A percentile compares a stretch with the other conserved stretches of the same genome.
phyloP scores from a whole-genome alignment of 1,140 invertebrate genomes.

The Pogonomyrmex barbatus region DNA sequence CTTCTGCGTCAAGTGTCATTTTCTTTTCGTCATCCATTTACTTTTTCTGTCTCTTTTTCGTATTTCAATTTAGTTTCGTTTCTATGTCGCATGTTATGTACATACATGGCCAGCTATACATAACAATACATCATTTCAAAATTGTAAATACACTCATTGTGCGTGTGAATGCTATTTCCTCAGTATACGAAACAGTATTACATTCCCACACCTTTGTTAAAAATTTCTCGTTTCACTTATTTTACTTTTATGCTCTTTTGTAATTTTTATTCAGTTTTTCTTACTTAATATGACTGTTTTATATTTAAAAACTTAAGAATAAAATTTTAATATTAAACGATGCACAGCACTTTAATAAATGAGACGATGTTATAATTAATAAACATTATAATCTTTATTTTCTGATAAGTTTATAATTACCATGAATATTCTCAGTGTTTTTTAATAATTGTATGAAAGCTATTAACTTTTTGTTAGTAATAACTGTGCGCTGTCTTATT shows the following conservation, averaged over 20 bases:
- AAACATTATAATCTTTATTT: neutral
- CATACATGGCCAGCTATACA: neutral
- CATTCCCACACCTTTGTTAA: neutral
- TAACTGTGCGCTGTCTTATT: neutral
- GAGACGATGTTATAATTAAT: neutral
- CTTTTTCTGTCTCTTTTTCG: conserved; percentile 46
- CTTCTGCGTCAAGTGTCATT: conserved; percentile 68
- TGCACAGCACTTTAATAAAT: neutral
- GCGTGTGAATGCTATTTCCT: neutral
- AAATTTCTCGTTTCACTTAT: neutral
- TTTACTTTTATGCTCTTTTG: neutral
- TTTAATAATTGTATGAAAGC: neutral
- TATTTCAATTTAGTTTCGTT: neutral
- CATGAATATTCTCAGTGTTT: neutral
- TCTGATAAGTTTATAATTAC: neutral
- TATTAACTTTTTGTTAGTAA: neutral
- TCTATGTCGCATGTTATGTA: conserved; percentile 29
- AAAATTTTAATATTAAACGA: neutral
- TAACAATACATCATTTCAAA: conserved; percentile 50
- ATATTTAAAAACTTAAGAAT: neutral
- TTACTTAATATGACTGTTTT: neutral
- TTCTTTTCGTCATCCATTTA: conserved; percentile 72
- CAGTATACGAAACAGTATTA: neutral
- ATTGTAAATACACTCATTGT: neutral
- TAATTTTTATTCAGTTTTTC: neutral